These are phyloP conservation scores for Grapholita molesta DNA, from an alignment of 1,140 invertebrate species.

Conservation along the genomic window DNA sequence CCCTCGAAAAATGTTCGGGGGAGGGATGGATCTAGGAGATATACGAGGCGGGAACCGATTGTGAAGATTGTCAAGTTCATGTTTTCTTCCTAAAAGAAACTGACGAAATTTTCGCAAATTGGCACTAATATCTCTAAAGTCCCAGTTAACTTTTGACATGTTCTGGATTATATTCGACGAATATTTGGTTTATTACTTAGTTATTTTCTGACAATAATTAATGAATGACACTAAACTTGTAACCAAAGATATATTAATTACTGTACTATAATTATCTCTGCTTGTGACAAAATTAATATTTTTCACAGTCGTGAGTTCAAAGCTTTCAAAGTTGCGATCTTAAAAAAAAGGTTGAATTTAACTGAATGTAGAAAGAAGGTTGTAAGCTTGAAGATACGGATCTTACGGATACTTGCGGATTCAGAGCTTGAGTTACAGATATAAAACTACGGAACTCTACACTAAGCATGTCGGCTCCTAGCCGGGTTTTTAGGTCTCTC, in stretches of 20 bases:
- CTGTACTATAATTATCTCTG: no score
- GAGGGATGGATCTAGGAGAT: constrained; percentile 50
- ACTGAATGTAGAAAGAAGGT: no score
- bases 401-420: no score
- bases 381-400: no score
- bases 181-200: background rate
- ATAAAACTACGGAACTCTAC: no score
- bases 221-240: background rate
- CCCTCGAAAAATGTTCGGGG: constrained; percentile 47
- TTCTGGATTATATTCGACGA: background rate
- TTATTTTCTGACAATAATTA: background rate
- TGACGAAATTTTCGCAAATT: constrained; percentile 45
- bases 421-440: no score
- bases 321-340: background rate
- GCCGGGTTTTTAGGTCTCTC: no score
- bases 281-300: background rate
- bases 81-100: constrained; percentile 55
- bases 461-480: no score
- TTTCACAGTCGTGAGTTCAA: background rate
- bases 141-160: constrained; percentile 30
- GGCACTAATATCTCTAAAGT: constrained; percentile 47
- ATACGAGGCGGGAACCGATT: constrained; percentile 45
- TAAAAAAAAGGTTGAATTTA: no score
- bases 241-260: no score
- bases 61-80: constrained; percentile 34